phyloP scores from a whole-genome alignment of 1,140 invertebrate species.

The Pachyrhynchus sulphureomaculatus region DNA sequence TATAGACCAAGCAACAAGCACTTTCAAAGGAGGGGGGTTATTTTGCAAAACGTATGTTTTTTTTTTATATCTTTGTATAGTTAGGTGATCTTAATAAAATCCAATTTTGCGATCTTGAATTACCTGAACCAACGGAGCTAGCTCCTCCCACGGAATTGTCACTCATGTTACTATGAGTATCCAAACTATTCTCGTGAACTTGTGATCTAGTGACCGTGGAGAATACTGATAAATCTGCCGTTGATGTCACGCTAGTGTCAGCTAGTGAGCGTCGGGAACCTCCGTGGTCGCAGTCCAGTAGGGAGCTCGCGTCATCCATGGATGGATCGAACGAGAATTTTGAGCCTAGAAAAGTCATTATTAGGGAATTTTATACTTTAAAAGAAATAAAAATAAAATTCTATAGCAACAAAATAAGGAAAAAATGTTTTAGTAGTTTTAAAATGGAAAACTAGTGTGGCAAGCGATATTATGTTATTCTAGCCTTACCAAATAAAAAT shows the following conservation, averaged over 20 bases:
- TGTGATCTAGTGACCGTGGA: slow-evolving; percentile 72
- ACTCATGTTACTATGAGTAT: slow-evolving; percentile 72
- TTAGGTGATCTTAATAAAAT: too few relatives aligned
- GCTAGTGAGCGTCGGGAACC: slow-evolving; percentile 75
- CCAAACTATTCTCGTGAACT: slow-evolving; percentile 70
- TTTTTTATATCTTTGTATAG: too few relatives aligned
- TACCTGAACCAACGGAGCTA: slow-evolving; percentile 60
- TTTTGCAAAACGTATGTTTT: too few relatives aligned
- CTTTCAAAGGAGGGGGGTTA: too few relatives aligned
- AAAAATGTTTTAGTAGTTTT: neutral
- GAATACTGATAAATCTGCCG: slow-evolving; percentile 77
- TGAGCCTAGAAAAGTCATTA: slow-evolving; percentile 55
- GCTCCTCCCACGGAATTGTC: slow-evolving; percentile 63
- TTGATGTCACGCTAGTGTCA: slow-evolving; percentile 80
- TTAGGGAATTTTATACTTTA: neutral
- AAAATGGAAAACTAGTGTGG: neutral
- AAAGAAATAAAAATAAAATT: too few relatives aligned
- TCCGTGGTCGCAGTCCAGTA: slow-evolving; percentile 57
- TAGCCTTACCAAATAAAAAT: too few relatives aligned
- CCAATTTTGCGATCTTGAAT: too few relatives aligned
- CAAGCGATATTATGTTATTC: neutral
- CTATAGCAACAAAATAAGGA: neutral
- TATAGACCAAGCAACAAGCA: too few relatives aligned
- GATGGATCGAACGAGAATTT: slow-evolving; percentile 69
- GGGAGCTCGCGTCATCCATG: slow-evolving; percentile 66